Evolutionary conservation across 2,797 vertebrate genomes (phyloP), one percentile per base, ranked within the genome.

Genomic region (Halcyon badia): DNA sequence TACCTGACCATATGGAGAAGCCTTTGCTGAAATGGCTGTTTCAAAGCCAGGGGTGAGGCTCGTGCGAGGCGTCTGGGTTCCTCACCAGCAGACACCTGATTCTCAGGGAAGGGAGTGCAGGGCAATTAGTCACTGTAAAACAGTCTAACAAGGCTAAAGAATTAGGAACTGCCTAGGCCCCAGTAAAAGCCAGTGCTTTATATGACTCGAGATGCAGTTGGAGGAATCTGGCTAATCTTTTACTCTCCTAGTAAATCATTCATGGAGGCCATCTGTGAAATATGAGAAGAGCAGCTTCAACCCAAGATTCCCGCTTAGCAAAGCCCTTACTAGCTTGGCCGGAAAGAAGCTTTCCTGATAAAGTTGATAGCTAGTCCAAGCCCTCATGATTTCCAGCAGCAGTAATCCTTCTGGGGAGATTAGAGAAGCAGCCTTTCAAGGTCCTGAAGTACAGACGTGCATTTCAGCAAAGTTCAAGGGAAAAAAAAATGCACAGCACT

Each of bases 171-270:
- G 71, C 73, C 80, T 46, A 92, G 30, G n/a, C 62, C 71, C 49
- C 73, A 62, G 0, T 86, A 82, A 95, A 96, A 84, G 5, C 20
- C 80, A 66, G 83, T 14, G 60, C 56, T 95, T 90, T 92, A 84
- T 82, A 68, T 0, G 37, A 48, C 80, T 87, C 8, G 6, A 79
- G 88, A 96, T 70, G 88, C 86, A 77, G 62, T 84, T 94, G 86
- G 81, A 92, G 68, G 81, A 97, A 89, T 97, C 94, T 96, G 96
- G 90, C 90, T 97, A 94, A 96, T 95, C 94, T 96, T 97, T 90
- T 79, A 48, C 94, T 92, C 94, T 92, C 83, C 95, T 89, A 94
- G 95, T 97, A 97, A 96, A 96, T 96, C 94, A 96, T 95, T 96
- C 90, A 89, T 77, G 90, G 86, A 93, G 90, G 88, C 94, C 92